A percentile compares a stretch with the other conserved stretches of the same genome.
phyloP scores from a whole-genome alignment of 2,888 invertebrate species.

The Lithophane ornitopus region DNA sequence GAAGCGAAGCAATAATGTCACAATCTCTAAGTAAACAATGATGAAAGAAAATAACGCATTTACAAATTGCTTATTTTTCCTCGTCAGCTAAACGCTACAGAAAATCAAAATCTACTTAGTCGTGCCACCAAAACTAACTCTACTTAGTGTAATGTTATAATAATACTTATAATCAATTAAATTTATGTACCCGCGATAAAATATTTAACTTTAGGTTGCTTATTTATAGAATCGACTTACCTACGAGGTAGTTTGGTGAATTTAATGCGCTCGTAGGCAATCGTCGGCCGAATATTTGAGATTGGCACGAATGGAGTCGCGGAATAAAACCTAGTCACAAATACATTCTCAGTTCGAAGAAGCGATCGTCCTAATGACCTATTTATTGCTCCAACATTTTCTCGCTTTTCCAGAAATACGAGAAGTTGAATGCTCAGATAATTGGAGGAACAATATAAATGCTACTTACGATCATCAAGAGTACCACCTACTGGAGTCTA shows the following conservation, averaged over 20 bases:
- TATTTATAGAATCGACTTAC: slow-evolving; percentile 29
- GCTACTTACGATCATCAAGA: slow-evolving; percentile 15
- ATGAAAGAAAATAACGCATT: neutral
- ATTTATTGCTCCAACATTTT: slow-evolving; percentile 49
- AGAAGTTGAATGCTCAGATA: slow-evolving; percentile 46
- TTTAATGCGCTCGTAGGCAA: slow-evolving; percentile 6
- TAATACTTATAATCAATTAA: slow-evolving; percentile 13
- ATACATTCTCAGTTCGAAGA: slow-evolving; percentile 41
- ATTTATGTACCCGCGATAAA: slow-evolving; percentile 15
- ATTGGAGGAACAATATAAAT: slow-evolving; percentile 49
- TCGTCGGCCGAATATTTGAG: slow-evolving; percentile 24
- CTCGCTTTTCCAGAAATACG: slow-evolving; percentile 40
- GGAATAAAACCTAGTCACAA: slow-evolving; percentile 27
- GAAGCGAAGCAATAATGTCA: neutral
- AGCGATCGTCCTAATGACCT: slow-evolving; percentile 46
- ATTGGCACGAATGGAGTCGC: slow-evolving; percentile 30
- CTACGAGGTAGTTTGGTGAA: slow-evolving; percentile 24
- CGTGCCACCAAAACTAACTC: slow-evolving; percentile 3
- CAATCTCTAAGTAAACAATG: neutral
- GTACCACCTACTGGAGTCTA: neutral
- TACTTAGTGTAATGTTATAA: slow-evolving; percentile 15
- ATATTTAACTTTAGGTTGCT: slow-evolving; percentile 21
- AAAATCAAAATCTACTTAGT: neutral
- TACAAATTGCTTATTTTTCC: neutral
- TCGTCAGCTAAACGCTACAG: neutral